Percentiles rank a stretch among this genome's conserved stretches.
These are phyloP conservation scores for Parapristionchus giblindavisi DNA, from an alignment of 2,888 invertebrate species.

Conservation along the genomic window DNA sequence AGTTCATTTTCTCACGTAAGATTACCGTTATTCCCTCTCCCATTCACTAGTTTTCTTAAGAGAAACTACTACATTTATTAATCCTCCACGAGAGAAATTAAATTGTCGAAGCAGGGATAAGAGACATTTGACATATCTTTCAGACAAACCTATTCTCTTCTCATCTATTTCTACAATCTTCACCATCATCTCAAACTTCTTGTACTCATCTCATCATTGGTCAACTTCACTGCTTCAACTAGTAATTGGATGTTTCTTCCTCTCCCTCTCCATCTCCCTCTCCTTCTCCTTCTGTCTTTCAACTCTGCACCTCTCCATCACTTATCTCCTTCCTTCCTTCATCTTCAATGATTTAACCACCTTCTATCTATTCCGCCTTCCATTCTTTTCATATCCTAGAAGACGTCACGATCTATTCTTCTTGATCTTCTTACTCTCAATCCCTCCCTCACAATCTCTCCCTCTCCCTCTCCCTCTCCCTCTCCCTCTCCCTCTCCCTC, in stretches of 20 bases:
- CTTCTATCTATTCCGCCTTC: conserved; percentile 14
- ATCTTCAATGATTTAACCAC: not conserved
- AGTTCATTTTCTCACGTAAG: too few relatives aligned
- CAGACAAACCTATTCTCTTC: not conserved
- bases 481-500: not conserved
- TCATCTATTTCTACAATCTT: not conserved
- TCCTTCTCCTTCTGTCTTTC: conserved; percentile 2
- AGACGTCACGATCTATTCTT: not conserved
- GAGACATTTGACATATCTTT: not conserved
- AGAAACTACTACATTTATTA: conserved; percentile 10
- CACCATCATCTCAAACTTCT: not conserved
- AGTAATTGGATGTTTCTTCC: not conserved
- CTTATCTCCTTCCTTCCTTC: not conserved
- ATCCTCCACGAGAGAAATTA: too few relatives aligned
- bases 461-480: not conserved
- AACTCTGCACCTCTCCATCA: not conserved
- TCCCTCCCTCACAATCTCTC: conserved; percentile 1
- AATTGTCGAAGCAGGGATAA: too few relatives aligned
- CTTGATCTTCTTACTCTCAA: not conserved
- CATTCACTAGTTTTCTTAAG: too few relatives aligned
- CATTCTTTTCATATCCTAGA: not conserved
- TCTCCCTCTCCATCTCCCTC: conserved; percentile 10
- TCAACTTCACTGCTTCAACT: not conserved
- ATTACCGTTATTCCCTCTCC: too few relatives aligned
- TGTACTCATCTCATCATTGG: not conserved